Evolutionary conservation across 2,797 vertebrate genomes (phyloP).

Genomic region (Gorsachius magnificus): DNA sequence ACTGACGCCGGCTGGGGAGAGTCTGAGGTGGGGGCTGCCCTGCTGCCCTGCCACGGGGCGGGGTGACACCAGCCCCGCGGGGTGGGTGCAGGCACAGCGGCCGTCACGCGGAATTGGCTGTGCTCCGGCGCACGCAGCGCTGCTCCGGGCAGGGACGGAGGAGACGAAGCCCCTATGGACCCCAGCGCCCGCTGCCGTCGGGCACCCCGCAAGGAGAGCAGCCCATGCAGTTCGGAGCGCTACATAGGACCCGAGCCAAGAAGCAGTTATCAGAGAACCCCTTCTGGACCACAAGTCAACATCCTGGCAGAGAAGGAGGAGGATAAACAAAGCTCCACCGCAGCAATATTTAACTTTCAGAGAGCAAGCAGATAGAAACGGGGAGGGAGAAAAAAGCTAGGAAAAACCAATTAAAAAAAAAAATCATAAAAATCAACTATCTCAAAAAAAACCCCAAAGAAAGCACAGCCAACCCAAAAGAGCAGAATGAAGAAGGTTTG

Average conservation of each 20-base stretch:
- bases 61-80: not conserved
- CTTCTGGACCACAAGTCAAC: not conserved
- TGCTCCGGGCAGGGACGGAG: too few relatives aligned
- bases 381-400: not conserved
- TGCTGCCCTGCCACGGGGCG: not conserved
- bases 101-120: too few relatives aligned
- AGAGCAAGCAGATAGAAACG: not conserved
- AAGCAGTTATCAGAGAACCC: not conserved
- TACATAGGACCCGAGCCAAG: not conserved
- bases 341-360: slow-evolving; percentile 4
- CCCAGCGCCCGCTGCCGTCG: not conserved
- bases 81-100: not conserved
- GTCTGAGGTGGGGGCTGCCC: not conserved
- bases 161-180: not conserved
- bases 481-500: not conserved
- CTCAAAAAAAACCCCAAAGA: too few relatives aligned
- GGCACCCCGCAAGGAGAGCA: not conserved
- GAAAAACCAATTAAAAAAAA: not conserved
- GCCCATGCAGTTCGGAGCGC: not conserved
- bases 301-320: not conserved
- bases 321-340: not conserved
- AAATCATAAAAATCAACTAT: not conserved
- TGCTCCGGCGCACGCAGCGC: not conserved
- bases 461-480: not conserved
- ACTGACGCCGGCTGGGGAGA: not conserved